Evolutionary conservation across 2,888 invertebrate species (phyloP), one percentile per base, ranked within the genome.

Genomic region (Yponomeuta sedellus): DNA sequence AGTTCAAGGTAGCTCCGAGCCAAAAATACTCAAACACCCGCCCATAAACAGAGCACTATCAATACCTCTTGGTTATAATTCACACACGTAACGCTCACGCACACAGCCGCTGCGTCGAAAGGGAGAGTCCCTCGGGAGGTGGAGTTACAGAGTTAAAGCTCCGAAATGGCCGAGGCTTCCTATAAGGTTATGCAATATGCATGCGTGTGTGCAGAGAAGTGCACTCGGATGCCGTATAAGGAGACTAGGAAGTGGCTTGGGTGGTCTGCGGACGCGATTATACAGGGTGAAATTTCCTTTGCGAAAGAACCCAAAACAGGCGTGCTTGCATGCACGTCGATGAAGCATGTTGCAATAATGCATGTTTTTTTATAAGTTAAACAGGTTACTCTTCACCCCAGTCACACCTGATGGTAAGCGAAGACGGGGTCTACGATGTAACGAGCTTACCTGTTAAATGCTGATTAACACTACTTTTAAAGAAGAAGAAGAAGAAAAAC

Each of bases 31-130:
- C n/a, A 19, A n/a, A 1, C 44, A n/a, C 63, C 44, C 58, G 2
- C 12, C 16, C 44, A 52, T 52, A 52, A 52, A 52, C 44, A 52
- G 12, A 52, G 44, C 44, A 52, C 12, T 52, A 52, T 52, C 44
- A 16, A 52, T 20, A 19, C 58, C 20, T 22, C 22, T 22, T 56
- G 58, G 20, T 22, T 58, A 58, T 58, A 58, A 61, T 8, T 61
- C 58, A 58, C 19, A 58, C 84, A 99, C 99, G 99, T 99, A 93
- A 56, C 28, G 2, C n/a, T 25, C 57, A 34, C 64, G 12, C 66
- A 56, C 64, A 66, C 68, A 65, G 10, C 52, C 10, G 40, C 19
- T 22, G 71, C 73, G 5, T 56, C 19, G 86, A 90, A 86, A 90
- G 88, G 87, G 91, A 90, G 86, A 90, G 90, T 91, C 91, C 88